Base-by-base conservation (phyloP, 2,113 vertebrate genomes). In the Mesocricetus auratus region DNA sequence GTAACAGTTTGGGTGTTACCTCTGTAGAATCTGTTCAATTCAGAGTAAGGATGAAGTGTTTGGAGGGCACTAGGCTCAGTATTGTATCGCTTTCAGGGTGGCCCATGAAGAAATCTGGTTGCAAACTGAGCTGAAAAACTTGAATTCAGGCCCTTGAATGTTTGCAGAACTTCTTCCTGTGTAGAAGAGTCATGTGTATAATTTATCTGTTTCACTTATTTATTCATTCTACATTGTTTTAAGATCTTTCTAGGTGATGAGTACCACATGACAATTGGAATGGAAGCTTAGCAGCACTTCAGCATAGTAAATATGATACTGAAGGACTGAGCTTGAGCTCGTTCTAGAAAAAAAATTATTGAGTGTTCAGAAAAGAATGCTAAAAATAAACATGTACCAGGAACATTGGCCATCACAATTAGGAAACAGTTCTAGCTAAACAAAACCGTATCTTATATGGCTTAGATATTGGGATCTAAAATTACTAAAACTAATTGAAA, bases 241-340 rank as follows among this genome's bases (percentile, higher is more conserved):
- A 88, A 86, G 64, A 36, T 56, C n/a, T 62, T 79, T 3, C 4
- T 81, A 71, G 71, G 5, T 88, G 47, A 89, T 36, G 29, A 33
- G 26, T 90, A 79, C 47, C 64, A 7, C 13, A 86, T 86, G 81
- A 92, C 7, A 66, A 6, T 53, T 93, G 68, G 68, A 85, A 93
- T 78, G 53, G 94, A 97, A 88, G 93, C 90, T 39, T 66, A 91
- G 68, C 36, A n/a, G 11, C 15, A 81, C 79, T 93, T 94, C 45
- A 83, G 26, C 36, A 42, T 39, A 19, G 95, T 24, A 92, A 94
- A 75, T 12, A 17, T 66, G 56, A 93, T 29, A 21, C 39, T 66
- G 11, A 85, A 21, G 42, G 83, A 77, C 31, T 69, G 1, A 45
- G 7, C 36, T 60, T 90, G 69, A 88, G 24, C 26, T 93, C 62